A percentile compares a stretch with the other conserved stretches of the same genome.
Conservation (phyloP, 2,797 vertebrate genomes). For the Myotis planiceps region DNA sequence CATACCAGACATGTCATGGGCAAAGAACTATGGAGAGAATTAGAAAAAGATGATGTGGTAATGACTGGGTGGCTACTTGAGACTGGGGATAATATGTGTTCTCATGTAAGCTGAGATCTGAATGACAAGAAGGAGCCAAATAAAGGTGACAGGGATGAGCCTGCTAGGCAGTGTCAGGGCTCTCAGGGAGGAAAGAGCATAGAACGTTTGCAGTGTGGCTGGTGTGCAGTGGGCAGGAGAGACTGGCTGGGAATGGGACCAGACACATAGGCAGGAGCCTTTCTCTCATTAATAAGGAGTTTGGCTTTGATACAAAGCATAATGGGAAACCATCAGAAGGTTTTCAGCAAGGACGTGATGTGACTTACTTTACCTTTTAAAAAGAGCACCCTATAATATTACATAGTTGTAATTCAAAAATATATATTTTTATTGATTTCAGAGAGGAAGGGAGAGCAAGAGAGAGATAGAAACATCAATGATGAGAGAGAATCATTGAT, state of each 20-base stretch:
- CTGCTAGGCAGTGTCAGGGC: not conserved
- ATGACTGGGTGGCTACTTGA: not conserved
- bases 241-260: not conserved
- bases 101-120: conserved; percentile 30
- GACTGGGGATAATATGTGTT: not conserved
- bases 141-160: not conserved
- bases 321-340: not conserved
- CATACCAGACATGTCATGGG: not conserved
- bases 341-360: not conserved
- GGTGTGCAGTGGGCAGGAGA: not conserved
- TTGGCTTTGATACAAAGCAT: not conserved
- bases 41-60: not conserved
- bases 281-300: not conserved
- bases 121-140: conserved; percentile 38
- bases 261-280: not conserved
- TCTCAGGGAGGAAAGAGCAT: not conserved
- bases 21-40: not conserved
- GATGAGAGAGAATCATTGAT: too few relatives aligned
- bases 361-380: not conserved
- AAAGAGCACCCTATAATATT: not conserved
- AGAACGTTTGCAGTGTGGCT: not conserved
- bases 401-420: not conserved
- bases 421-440: not conserved
- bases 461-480: too few relatives aligned
- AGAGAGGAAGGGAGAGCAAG: too few relatives aligned